A percentile compares a stretch with the other conserved stretches of the same genome.
phyloP scores from a whole-genome alignment of 2,797 vertebrate species.

The Columba guinea region DNA sequence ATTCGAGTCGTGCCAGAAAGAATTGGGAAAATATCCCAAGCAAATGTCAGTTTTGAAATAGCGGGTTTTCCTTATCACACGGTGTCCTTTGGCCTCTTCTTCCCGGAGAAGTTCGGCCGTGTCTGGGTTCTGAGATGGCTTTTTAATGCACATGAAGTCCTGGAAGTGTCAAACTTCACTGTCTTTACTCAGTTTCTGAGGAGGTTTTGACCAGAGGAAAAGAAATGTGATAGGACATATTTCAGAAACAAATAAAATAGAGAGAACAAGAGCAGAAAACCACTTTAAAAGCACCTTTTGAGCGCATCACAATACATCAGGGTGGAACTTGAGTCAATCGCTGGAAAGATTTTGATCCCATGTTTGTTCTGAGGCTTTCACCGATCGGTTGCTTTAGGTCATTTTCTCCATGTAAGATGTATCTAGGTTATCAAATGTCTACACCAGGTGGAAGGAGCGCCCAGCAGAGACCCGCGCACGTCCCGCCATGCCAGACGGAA shows the following conservation, averaged over 20 bases:
- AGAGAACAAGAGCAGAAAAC: not conserved
- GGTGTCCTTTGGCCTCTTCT: not conserved
- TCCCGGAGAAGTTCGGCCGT: not conserved
- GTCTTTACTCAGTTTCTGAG: not conserved
- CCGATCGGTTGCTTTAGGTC: not conserved
- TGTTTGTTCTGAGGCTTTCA: not conserved
- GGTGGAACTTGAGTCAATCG: not conserved
- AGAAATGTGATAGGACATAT: not conserved
- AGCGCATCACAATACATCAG: accelerated
- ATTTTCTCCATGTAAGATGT: not conserved
- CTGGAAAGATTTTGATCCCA: not conserved
- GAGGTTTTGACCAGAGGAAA: not conserved
- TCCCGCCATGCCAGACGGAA: not conserved
- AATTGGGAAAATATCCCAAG: not conserved
- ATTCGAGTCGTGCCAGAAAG: not conserved
- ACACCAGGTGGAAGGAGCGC: accelerated
- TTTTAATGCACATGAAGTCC: not conserved
- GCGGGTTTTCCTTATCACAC: not conserved
- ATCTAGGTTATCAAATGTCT: not conserved
- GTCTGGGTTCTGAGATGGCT: not conserved
- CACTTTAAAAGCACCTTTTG: not conserved
- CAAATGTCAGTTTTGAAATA: not conserved
- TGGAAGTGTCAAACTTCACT: not conserved
- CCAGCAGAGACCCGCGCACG: not conserved
- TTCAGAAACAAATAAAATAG: not conserved